These are phyloP conservation scores for Astyanax mexicanus DNA, from an alignment of 2,797 vertebrate genomes.

Conservation along the genomic window DNA sequence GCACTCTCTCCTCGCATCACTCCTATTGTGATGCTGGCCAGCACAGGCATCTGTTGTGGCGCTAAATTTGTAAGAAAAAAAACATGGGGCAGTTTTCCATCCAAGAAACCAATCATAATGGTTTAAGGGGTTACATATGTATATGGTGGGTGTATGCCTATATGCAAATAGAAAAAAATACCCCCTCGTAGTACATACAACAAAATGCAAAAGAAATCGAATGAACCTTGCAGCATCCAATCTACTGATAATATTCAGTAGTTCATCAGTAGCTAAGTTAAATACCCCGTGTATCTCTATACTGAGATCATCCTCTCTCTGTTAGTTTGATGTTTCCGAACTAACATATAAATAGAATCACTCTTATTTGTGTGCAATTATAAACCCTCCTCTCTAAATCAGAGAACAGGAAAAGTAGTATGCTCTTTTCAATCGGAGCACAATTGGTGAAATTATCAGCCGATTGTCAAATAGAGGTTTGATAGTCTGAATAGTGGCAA, in stretches of 20 bases:
- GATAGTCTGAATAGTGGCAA: constrained; percentile 19
- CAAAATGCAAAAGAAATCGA: background rate
- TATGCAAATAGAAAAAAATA: background rate
- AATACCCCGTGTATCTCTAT: background rate
- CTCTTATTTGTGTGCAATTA: background rate
- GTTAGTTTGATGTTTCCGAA: background rate
- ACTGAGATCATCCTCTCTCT: background rate
- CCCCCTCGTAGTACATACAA: background rate
- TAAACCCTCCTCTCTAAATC: background rate
- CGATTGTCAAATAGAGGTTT: background rate
- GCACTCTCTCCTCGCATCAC: too few relatives aligned
- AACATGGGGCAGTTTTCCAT: too few relatives aligned
- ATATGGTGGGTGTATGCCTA: background rate
- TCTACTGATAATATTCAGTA: background rate
- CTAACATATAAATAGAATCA: background rate
- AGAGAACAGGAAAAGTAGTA: background rate
- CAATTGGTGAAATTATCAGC: background rate
- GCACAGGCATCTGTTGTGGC: too few relatives aligned
- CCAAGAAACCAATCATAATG: too few relatives aligned
- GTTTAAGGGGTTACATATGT: background rate
- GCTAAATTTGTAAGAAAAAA: too few relatives aligned
- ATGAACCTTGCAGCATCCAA: background rate
- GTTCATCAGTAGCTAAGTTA: background rate
- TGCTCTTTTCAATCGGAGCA: background rate
- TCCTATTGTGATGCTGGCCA: too few relatives aligned